Evolutionary conservation across 2,797 vertebrate species (phyloP).

Genomic region (Sylvilagus floridanus): DNA sequence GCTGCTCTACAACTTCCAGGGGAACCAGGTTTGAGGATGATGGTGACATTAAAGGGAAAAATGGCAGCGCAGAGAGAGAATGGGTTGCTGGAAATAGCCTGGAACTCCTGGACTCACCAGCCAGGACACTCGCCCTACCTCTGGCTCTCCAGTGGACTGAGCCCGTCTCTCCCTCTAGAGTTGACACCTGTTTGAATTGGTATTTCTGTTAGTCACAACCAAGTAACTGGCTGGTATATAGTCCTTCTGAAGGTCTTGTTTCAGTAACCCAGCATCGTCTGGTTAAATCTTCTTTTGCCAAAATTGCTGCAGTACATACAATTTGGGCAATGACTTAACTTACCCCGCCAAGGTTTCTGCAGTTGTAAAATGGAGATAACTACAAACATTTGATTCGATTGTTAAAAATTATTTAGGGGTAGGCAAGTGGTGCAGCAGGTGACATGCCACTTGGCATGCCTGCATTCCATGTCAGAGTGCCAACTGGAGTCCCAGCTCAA

Average conservation of each 20-base stretch:
- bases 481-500: too few species aligned
- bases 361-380: constrained; percentile 38
- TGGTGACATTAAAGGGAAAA: background rate
- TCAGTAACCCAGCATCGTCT: background rate
- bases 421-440: too few species aligned
- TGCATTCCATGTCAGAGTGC: too few species aligned
- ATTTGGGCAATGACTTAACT: background rate
- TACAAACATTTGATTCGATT: constrained; percentile 23
- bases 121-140: background rate
- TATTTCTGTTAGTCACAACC: background rate
- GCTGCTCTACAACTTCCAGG: background rate
- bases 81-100: background rate
- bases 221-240: background rate
- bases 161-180: background rate
- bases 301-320: background rate
- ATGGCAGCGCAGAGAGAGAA: background rate
- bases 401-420: background rate
- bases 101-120: background rate
- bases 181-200: background rate
- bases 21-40: constrained; percentile 2
- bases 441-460: too few species aligned
- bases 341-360: background rate
- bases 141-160: background rate
- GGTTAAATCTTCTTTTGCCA: background rate
- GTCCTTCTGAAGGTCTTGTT: background rate